phyloP scores from a whole-genome alignment of 2,888 invertebrate genomes.

The Epsilonema sp. region DNA sequence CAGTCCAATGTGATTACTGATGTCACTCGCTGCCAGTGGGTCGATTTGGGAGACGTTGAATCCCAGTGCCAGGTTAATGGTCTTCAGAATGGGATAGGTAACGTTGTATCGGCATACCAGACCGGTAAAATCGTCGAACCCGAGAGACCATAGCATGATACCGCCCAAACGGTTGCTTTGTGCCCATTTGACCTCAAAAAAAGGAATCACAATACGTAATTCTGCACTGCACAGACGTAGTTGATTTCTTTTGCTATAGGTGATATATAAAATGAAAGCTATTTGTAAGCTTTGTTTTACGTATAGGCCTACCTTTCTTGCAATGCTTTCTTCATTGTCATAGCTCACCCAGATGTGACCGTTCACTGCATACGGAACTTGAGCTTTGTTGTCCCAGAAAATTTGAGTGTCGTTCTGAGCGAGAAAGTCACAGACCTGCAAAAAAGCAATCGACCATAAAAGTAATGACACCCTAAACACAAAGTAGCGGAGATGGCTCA shows the following conservation, averaged over 20 bases:
- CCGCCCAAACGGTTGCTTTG: conserved; percentile 6
- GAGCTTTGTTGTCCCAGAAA: conserved; percentile 2
- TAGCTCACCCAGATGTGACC: conserved; percentile 15
- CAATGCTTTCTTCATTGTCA: conserved; percentile 39
- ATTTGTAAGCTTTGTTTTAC: no score
- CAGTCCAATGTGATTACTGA: no score
- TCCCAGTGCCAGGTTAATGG: neutral
- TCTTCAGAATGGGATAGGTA: conserved; percentile 24
- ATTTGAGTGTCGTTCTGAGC: neutral
- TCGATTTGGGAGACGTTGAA: no score
- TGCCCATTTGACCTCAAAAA: conserved; percentile 10
- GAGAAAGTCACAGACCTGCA: conserved; percentile 6
- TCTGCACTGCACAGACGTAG: no score
- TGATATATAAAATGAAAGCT: no score
- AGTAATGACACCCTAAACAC: neutral
- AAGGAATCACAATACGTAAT: no score
- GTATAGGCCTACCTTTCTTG: conserved; percentile 40
- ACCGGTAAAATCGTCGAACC: conserved; percentile 10
- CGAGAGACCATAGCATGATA: conserved; percentile 10
- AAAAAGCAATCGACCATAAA: neutral
- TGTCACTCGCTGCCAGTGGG: no score
- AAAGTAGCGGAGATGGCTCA: neutral
- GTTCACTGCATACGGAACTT: conserved; percentile 8
- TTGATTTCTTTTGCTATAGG: no score
- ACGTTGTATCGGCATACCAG: neutral